phyloP scores from a whole-genome alignment of 2,113 vertebrate genomes.

The Chauna torquata region DNA sequence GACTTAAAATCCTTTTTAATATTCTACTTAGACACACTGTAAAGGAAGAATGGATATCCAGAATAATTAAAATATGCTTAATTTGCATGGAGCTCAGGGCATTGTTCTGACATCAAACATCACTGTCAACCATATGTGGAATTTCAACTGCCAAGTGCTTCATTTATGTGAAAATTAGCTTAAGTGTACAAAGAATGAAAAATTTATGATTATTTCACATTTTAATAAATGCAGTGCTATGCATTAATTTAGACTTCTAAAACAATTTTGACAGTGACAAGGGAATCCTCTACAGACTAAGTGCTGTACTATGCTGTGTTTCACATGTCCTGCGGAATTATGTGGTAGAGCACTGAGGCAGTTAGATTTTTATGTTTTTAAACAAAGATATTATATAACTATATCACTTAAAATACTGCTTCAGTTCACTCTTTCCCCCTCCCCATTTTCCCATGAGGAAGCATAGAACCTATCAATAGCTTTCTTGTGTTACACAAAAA shows the following conservation, averaged over 20 bases:
- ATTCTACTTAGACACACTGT: constrained; percentile 63
- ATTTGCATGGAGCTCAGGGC: constrained; percentile 82
- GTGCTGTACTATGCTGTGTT: constrained; percentile 2
- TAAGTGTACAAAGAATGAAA: constrained; percentile 90
- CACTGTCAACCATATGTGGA: constrained; percentile 83
- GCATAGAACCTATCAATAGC: neutral
- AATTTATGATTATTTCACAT: constrained; percentile 91
- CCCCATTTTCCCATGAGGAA: neutral
- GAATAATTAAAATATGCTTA: constrained; percentile 86
- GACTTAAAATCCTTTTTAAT: constrained; percentile 68
- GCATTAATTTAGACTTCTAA: constrained; percentile 89
- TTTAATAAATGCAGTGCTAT: constrained; percentile 88
- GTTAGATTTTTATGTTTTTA: constrained; percentile 58
- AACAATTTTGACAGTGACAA: constrained; percentile 76
- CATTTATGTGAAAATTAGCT: constrained; percentile 90
- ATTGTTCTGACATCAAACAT: constrained; percentile 89
- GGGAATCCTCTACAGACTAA: constrained; percentile 69
- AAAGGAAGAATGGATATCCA: constrained; percentile 67
- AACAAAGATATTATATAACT: constrained; percentile 61
- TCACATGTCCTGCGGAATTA: constrained; percentile 39
- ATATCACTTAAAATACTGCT: constrained; percentile 36
- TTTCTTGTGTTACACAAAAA: neutral
- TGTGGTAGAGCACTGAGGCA: constrained; percentile 23
- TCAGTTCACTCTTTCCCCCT: neutral
- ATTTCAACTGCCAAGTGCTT: constrained; percentile 85